A percentile compares a stretch with the other conserved stretches of the same genome.
These are phyloP conservation scores for Tupaia tana DNA, from an alignment of 2,113 vertebrate species.

Conservation along the genomic window DNA sequence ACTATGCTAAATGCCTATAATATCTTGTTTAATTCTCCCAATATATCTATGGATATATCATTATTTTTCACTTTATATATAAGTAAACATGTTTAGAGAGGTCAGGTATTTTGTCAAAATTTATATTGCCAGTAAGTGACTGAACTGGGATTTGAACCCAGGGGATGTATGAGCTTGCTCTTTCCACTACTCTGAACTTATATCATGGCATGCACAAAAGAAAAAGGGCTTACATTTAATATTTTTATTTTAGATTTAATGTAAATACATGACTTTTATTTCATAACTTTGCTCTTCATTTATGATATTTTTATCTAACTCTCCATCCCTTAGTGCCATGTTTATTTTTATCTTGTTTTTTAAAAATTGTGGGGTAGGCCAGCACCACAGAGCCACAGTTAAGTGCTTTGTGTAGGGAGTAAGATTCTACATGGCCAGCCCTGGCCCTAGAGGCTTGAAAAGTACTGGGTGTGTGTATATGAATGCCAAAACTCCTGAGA, in stretches of 20 bases:
- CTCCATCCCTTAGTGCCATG: not conserved
- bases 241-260: conserved; percentile 7
- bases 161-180: not conserved
- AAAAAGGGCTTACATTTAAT: not conserved
- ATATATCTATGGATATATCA: not conserved
- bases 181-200: not conserved
- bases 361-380: not conserved
- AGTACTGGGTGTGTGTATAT: too few relatives aligned
- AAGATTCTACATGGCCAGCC: too few relatives aligned
- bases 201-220: fast-evolving
- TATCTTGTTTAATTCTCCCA: not conserved
- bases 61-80: not conserved
- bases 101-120: not conserved
- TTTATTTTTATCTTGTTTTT: not conserved
- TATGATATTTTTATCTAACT: not conserved
- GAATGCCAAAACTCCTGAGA: too few relatives aligned
- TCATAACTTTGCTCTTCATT: not conserved
- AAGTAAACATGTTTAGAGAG: not conserved
- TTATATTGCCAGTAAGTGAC: not conserved
- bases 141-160: not conserved
- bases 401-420: too few relatives aligned
- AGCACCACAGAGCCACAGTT: too few relatives aligned
- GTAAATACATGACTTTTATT: not conserved
- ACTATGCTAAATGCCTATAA: not conserved
- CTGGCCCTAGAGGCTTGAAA: too few relatives aligned